phyloP scores from a whole-genome alignment of 2,888 invertebrate genomes.

The Camponotus fellah region DNA sequence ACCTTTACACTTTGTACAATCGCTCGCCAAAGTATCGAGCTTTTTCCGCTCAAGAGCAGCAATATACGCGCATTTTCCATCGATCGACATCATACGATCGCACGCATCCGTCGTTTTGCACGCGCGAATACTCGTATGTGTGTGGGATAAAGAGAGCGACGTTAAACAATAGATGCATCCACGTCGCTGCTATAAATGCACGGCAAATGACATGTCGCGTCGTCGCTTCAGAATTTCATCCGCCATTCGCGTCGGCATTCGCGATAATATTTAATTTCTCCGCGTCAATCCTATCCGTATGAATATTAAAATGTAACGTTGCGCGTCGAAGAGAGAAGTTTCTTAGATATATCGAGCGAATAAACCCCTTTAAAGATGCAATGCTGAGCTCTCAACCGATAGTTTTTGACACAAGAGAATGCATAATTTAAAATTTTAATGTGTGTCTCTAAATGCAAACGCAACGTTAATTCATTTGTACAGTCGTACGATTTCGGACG shows the following conservation, averaged over 20 bases:
- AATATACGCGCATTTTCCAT: constrained; percentile 30
- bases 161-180: constrained; percentile 53
- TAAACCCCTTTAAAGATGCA: background rate
- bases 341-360: background rate
- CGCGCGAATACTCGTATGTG: constrained; percentile 2
- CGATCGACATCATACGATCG: constrained; percentile 34
- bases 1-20: background rate
- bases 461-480: background rate
- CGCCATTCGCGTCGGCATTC: constrained; percentile 2
- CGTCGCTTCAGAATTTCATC: constrained; percentile 37
- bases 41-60: background rate
- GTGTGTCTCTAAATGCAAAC: background rate
- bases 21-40: constrained; percentile 32
- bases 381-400: too few species aligned
- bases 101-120: constrained; percentile 30
- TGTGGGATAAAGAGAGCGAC: constrained; percentile 26
- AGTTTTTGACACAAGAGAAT: background rate
- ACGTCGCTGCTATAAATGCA: constrained; percentile 46
- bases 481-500: background rate
- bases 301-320: constrained; percentile 8
- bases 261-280: constrained; percentile 54
- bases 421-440: constrained; percentile 3
- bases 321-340: background rate
- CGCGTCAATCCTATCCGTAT: background rate
- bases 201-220: constrained; percentile 48